phyloP scores from a whole-genome alignment of 2,113 vertebrate genomes.

The Anas platyrhynchos region DNA sequence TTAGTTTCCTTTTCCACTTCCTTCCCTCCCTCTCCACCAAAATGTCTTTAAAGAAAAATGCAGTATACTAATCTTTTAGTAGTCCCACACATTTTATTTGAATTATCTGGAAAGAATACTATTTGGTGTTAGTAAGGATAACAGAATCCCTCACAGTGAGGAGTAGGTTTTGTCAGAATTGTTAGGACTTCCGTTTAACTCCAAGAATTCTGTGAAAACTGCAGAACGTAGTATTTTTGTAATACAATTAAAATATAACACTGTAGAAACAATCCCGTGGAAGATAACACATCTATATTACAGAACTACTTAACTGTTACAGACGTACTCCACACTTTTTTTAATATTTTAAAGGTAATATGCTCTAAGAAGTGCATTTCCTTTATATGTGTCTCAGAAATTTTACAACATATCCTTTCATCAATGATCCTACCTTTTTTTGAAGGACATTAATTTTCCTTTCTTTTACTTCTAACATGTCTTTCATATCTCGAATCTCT shows the following conservation, averaged over 20 bases:
- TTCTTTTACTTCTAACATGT: conserved; percentile 99
- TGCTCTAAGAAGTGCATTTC: neutral
- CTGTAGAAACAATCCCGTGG: neutral
- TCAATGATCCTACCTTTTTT: conserved; percentile 87
- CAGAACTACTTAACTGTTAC: neutral
- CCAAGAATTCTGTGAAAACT: neutral
- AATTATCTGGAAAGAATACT: neutral
- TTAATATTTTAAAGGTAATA: neutral
- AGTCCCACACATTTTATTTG: neutral
- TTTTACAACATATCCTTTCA: neutral
- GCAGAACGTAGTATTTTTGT: neutral
- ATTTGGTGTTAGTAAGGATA: neutral
- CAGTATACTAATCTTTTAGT: neutral
- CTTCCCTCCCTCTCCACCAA: neutral
- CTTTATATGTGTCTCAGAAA: neutral
- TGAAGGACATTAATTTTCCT: conserved; percentile 98
- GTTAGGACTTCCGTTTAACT: neutral
- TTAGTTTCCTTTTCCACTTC: neutral
- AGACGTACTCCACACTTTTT: neutral
- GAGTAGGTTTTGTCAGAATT: neutral
- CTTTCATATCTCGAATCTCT: conserved; percentile 98
- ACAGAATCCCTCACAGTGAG: neutral
- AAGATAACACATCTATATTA: neutral
- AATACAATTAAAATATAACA: neutral
- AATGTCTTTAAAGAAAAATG: neutral